Conservation (phyloP, 2,888 invertebrate genomes). For the Campoplex capitator region DNA sequence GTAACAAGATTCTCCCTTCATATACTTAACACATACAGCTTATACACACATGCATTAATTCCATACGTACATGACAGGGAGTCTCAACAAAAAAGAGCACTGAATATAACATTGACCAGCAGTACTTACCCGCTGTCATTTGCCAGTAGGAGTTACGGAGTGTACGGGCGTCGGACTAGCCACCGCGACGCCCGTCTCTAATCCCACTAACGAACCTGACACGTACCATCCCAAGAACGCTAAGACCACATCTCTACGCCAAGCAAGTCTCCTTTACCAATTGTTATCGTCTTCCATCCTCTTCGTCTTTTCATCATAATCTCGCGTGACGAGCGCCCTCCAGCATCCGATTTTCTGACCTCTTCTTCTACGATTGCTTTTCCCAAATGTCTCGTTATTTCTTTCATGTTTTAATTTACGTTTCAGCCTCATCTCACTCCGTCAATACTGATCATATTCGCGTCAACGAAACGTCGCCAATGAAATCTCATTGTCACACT, state of each 20-base stretch:
- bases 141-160: conserved; percentile 60
- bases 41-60: neutral
- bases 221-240: conserved; percentile 52
- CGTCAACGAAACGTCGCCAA: conserved; percentile 25
- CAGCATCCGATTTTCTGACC: conserved; percentile 55
- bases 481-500: conserved; percentile 53
- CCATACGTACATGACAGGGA: neutral
- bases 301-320: conserved; percentile 44
- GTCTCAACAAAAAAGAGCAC: neutral
- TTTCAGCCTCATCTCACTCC: neutral
- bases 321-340: conserved; percentile 56
- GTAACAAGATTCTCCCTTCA: conserved; percentile 56
- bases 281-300: conserved; percentile 29
- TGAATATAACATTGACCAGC: conserved; percentile 26
- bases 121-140: conserved; percentile 22
- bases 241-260: conserved; percentile 1
- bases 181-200: conserved; percentile 66
- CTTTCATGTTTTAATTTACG: neutral
- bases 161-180: conserved; percentile 60
- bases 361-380: conserved; percentile 5
- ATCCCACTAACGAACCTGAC: conserved; percentile 70
- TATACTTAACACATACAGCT: neutral
- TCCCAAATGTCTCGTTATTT: neutral
- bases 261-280: conserved; percentile 37
- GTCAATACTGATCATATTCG: conserved; percentile 39